Evolutionary conservation across 2,888 invertebrate genomes (phyloP), one percentile per base, ranked within the genome.

Genomic region (Dugesia japonica): DNA sequence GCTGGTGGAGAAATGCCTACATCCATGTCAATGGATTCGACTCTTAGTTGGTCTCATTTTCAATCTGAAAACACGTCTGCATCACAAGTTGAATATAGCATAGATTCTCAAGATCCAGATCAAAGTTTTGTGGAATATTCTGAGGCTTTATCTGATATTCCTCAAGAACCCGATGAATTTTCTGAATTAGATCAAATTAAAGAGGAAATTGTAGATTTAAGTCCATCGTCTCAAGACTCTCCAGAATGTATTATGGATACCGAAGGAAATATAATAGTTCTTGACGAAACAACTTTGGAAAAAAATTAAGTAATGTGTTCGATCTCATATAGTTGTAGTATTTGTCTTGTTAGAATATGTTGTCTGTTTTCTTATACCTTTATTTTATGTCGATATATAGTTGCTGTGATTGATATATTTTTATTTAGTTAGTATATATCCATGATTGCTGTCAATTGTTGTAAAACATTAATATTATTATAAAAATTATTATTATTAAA

Each of bases 101-200:
- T 56, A n/a, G 56, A 56, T 56, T 56, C 56, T 56, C 56, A 56
- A 56, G 56, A 56, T 56, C 56, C 56, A 1, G 56, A 56, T 56
- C 56, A 56, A 56, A 56, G 56, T 56, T 56, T 56, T n/a, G 23
- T 56, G 4, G 56, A 56, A 56, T 56, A 56, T 56, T 56, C 56
- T 56, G 56, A 56, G 17, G 56, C 56, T 4, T 23, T 56, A n/a
- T 56, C 56, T 56, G 56, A 56, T n/a, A 56, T 56, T 56, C 56
- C 56, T 13, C 56, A 56, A 56, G 56, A 56, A 56, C 56, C 56
- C 1, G 56, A 56, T n/a, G 56, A 56, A 56, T 56, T 13, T 23
- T 56, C 56, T 56, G 56, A 56, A n/a, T n/a, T 56, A 23, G 56
- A 56, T 56, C 56, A 56, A 56, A 56, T 56, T n/a, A 56, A 56